Evolutionary conservation across 2,797 vertebrate genomes (phyloP), one percentile per base, ranked within the genome.

Genomic region (Sciaenops ocellatus): DNA sequence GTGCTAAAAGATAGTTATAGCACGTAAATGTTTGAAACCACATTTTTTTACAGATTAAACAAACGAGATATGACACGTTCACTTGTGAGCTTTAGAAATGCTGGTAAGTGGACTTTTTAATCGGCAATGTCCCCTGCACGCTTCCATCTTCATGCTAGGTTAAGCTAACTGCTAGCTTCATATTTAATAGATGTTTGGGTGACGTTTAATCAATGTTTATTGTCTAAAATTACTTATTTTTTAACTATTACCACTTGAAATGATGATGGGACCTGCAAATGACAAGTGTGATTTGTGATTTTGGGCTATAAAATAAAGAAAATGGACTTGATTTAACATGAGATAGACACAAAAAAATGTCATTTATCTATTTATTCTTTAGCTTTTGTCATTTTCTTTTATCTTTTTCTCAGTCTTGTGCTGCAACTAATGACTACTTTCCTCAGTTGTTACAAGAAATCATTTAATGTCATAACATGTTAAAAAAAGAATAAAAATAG

Each of bases 91-190:
- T 22, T 34, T n/a, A 34, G 18, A 66, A 20, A 34, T 38, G 7
- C 56, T 34, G 10, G 28, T 34, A 22, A 12, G n/a, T 7, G 6
- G 38, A 42, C 4, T 26, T 44, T 24, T 46, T 10, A 30, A 16
- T 12, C 8, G n/a, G n/a, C n/a, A n/a, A n/a, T n/a, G n/a, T n/a
- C n/a, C n/a, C n/a, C n/a, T n/a, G n/a, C n/a, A n/a, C n/a, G 30
- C 13, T 67, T 66, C 12, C 20, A 38, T 38, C 11, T 12, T 11
- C 7, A 26, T 26, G 22, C n/a, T 26, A 26, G 41, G 16, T 22
- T 13, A 55, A 11, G 65, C n/a, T 18, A 24, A 54, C 65, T 54
- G n/a, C 30, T 41, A 61, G 64, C 51, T 54, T 24, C n/a, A 52
- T 24, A 16, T 10, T 24, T 9, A 44, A 44, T 16, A 6, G 12